Percentiles rank a stretch among this genome's conserved stretches.
These are phyloP conservation scores for Menura novaehollandiae DNA, from an alignment of 2,113 vertebrate species.

Conservation along the genomic window DNA sequence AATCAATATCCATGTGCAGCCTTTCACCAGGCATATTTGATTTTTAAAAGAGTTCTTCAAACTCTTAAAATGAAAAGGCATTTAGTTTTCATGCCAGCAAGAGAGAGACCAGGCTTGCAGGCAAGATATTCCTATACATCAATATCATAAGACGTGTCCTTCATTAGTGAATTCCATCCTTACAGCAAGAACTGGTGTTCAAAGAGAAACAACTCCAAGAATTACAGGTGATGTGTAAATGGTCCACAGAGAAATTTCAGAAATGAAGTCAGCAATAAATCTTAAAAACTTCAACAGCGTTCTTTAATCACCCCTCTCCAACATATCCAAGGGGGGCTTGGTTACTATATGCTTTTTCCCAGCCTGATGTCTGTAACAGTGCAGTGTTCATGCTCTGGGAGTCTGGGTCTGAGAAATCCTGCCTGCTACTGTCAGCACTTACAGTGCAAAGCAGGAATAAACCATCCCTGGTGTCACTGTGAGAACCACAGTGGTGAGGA, in stretches of 20 bases:
- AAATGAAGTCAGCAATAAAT: background rate
- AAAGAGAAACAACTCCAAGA: background rate
- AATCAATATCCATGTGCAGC: background rate
- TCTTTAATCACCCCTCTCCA: background rate
- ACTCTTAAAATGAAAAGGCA: conserved; percentile 34
- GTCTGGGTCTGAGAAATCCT: background rate
- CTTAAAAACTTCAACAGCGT: background rate
- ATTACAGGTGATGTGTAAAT: background rate
- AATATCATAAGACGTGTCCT: background rate
- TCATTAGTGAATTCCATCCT: background rate
- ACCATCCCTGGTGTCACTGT: background rate
- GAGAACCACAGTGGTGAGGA: background rate
- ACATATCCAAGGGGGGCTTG: background rate
- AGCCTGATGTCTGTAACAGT: background rate
- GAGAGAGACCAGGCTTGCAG: background rate
- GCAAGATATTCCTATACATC: background rate
- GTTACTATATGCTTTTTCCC: background rate
- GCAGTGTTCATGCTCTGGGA: background rate
- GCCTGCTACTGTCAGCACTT: background rate
- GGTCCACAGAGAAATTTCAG: background rate
- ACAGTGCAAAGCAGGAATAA: background rate
- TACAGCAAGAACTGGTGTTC: background rate
- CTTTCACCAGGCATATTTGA: background rate
- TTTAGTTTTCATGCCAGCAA: conserved; percentile 40
- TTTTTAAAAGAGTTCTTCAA: conserved; percentile 1